Evolutionary conservation across 2,797 vertebrate species (phyloP), one percentile per base, ranked within the genome.

Genomic region (Phrynocephalus forsythii): DNA sequence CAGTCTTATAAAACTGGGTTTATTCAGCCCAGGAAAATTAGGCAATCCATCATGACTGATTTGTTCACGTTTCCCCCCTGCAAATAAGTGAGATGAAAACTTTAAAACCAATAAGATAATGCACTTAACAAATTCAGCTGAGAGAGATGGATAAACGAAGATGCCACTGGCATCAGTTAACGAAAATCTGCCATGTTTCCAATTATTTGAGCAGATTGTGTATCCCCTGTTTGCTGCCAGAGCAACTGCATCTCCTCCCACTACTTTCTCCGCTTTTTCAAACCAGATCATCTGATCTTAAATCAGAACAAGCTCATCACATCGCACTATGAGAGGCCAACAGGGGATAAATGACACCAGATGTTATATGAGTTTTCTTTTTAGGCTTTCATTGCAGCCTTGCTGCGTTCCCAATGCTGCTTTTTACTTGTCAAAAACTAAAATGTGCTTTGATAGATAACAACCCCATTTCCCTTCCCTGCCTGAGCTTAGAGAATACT

Each of bases 1-100:
- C 98, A 98, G 97, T 98, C 97, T 98, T 98, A 98, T 98, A 98
- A 99, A 98, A 98, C 97, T 94, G 96, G 73, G 97, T 98, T 98
- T 98, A 98, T 98, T 98, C 98, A 94, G 97, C 95, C 97, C 96
- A 97, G 97, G 87, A 97, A 98, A 99, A 99, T 99, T 98, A 99
- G 98, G 97, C 98, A 98, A 99, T 99, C 98, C 98, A 98, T 99
- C 98, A 99, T 97, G 95, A 95, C 95, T 97, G 98, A 98, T 98
- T 98, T 98, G 97, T 96, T 98, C 98, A 98, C 97, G 97, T 98
- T 97, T 97, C 96, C 96, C 89, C 96, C 88, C 93, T 95, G 94
- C 95, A 97, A 96, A 96, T 96, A 97, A 97, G 95, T 97, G 95
- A 96, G 95, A 96, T 95, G 96, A 96, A 97, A 97, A 97, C 97